These are phyloP conservation scores for Thymelicus sylvestris DNA, from an alignment of 2,888 invertebrate genomes.

Conservation along the genomic window DNA sequence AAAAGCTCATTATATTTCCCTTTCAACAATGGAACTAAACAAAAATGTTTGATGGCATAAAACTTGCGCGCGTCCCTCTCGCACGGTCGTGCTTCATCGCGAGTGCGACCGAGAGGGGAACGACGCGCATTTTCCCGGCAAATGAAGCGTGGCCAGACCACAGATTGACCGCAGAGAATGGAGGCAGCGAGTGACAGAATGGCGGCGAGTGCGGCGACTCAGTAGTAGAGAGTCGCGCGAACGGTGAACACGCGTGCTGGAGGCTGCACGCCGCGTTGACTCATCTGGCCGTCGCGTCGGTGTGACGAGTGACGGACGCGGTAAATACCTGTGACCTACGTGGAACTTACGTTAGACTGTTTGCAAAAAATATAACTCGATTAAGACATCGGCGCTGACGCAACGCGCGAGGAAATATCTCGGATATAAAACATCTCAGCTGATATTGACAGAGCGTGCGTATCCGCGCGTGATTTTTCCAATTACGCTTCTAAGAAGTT, in stretches of 20 bases:
- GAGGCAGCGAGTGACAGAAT: slow-evolving; percentile 84
- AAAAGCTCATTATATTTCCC: slow-evolving; percentile 81
- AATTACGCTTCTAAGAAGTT: slow-evolving; percentile 50
- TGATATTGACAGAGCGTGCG: slow-evolving; percentile 68
- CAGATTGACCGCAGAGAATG: slow-evolving; percentile 85
- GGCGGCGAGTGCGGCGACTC: slow-evolving; percentile 81
- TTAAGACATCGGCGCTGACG: slow-evolving; percentile 55
- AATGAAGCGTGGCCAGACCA: slow-evolving; percentile 85
- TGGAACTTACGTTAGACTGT: slow-evolving; percentile 53
- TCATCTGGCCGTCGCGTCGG: slow-evolving; percentile 40
- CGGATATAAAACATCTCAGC: slow-evolving; percentile 61
- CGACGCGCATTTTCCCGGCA: slow-evolving; percentile 81
- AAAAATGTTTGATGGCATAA: slow-evolving; percentile 79
- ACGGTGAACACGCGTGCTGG: slow-evolving; percentile 69
- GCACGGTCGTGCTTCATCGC: slow-evolving; percentile 43
- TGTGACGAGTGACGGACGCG: slow-evolving; percentile 47
- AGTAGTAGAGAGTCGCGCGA: slow-evolving; percentile 78
- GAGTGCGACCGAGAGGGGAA: slow-evolving; percentile 64
- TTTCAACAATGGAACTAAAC: slow-evolving; percentile 79
- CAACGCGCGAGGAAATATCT: slow-evolving; percentile 63
- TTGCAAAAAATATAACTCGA: slow-evolving; percentile 46
- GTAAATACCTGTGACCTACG: slow-evolving; percentile 59
- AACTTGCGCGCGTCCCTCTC: slow-evolving; percentile 74
- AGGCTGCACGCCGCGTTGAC: slow-evolving; percentile 51
- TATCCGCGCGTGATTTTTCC: slow-evolving; percentile 48